Conservation (phyloP, 2,888 invertebrate genomes). For the Chaetogeoica ovagalla region DNA sequence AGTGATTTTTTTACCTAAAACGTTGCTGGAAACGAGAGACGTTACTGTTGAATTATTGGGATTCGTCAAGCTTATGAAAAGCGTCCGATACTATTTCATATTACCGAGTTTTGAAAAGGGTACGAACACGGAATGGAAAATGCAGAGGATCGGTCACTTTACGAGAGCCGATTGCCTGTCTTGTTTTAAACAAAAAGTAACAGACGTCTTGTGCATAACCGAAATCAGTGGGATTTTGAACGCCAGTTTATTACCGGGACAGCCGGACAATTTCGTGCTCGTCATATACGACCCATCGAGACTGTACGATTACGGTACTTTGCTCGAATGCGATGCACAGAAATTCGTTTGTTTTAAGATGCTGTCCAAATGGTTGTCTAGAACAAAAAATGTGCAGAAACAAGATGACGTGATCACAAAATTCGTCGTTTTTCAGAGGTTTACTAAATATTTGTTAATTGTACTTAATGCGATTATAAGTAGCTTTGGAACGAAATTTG, state of each 20-base stretch:
- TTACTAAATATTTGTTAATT: conserved; percentile 24
- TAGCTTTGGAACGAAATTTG: conserved; percentile 9
- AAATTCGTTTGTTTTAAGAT: conserved; percentile 37
- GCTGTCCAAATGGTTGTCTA: conserved; percentile 29
- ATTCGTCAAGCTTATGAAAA: neutral
- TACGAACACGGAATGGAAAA: neutral
- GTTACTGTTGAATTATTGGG: conserved; percentile 17
- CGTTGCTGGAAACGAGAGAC: neutral
- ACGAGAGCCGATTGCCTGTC: neutral
- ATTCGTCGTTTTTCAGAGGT: neutral
- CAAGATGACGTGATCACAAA: neutral
- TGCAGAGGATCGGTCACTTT: conserved; percentile 32
- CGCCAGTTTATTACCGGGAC: conserved; percentile 1
- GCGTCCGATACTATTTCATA: conserved; percentile 32
- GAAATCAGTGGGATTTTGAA: conserved; percentile 30
- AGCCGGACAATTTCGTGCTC: conserved; percentile 20
- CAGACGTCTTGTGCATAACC: conserved; percentile 25
- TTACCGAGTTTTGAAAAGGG: neutral
- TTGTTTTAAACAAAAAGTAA: neutral
- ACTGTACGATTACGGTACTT: conserved; percentile 22
- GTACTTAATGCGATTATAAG: conserved; percentile 18
- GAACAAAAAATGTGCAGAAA: neutral
- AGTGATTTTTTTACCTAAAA: conserved; percentile 41
- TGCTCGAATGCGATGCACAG: neutral
- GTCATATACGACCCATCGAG: conserved; percentile 37